A percentile compares a stretch with the other conserved stretches of the same genome.
Conservation (phyloP, 1,140 invertebrate species). For the Ectropis grisescens region DNA sequence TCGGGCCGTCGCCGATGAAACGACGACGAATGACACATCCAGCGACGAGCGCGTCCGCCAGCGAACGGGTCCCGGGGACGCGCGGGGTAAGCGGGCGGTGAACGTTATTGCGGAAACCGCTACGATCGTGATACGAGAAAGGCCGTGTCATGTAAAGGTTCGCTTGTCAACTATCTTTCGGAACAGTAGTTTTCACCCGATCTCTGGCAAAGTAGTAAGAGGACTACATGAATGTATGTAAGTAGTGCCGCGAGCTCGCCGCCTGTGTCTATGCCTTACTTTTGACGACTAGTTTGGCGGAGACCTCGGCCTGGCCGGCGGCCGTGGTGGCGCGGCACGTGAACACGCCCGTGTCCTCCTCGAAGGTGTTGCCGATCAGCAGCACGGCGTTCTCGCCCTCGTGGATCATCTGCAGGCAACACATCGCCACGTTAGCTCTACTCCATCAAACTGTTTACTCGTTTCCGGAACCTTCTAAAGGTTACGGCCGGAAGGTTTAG, state of each 20-base stretch:
- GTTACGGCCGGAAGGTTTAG: too few species aligned
- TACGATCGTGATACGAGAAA: slow-evolving; percentile 36
- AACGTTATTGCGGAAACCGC: slow-evolving; percentile 57
- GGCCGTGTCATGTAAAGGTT: slow-evolving; percentile 30
- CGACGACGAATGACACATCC: too few species aligned
- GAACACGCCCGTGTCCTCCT: slow-evolving; percentile 94
- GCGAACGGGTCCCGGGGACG: too few species aligned
- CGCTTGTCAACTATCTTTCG: slow-evolving; percentile 58
- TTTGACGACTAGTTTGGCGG: slow-evolving; percentile 94
- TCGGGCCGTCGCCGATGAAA: too few species aligned
- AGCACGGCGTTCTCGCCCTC: slow-evolving; percentile 91
- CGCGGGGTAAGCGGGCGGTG: slow-evolving; percentile 45
- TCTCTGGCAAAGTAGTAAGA: slow-evolving; percentile 61
- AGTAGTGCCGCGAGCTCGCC: slow-evolving; percentile 66
- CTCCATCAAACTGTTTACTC: slow-evolving; percentile 3
- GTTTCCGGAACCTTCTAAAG: slow-evolving; percentile 3
- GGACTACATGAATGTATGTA: slow-evolving; percentile 68
- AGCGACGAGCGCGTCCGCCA: too few species aligned
- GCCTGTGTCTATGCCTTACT: slow-evolving; percentile 91
- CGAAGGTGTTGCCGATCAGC: slow-evolving; percentile 91
- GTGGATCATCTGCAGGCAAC: slow-evolving; percentile 85
- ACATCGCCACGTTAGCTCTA: too few species aligned
- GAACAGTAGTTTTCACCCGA: slow-evolving; percentile 66
- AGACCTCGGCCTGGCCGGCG: slow-evolving; percentile 92
- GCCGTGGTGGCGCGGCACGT: slow-evolving; percentile 92